Evolutionary conservation across 2,888 invertebrate genomes (phyloP).

Genomic region (Myopa tessellatipennis): DNA sequence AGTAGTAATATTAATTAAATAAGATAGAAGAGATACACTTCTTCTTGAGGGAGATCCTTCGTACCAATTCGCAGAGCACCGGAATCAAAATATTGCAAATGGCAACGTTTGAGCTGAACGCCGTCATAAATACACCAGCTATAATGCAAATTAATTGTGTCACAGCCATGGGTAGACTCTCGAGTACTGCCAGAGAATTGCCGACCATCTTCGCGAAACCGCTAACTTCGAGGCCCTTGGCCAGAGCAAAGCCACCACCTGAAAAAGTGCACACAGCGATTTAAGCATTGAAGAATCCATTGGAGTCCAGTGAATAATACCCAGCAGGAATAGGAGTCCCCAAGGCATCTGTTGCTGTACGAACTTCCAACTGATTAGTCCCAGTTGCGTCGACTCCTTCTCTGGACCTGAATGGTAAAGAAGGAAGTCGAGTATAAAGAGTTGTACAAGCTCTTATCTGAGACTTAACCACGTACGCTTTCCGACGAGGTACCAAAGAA

Average conservation of each 20-base stretch:
- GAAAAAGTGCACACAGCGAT: not conserved
- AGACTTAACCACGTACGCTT: constrained; percentile 39
- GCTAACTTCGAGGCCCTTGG: constrained; percentile 82
- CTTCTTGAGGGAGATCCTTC: not conserved
- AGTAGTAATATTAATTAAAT: too few species aligned
- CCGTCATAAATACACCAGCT: constrained; percentile 55
- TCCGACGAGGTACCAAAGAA: constrained; percentile 74
- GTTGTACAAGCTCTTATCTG: not conserved
- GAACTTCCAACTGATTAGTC: constrained; percentile 82
- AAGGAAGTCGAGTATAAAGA: not conserved
- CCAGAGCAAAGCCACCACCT: constrained; percentile 88
- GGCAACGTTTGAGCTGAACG: constrained; percentile 86
- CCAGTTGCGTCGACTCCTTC: constrained; percentile 59
- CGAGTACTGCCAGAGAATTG: constrained; percentile 75
- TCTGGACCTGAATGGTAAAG: not conserved
- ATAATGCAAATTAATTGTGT: constrained; percentile 77
- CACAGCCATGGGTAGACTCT: constrained; percentile 71
- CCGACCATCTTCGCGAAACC: constrained; percentile 81
- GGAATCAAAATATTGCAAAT: constrained; percentile 87
- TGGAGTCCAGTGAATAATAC: constrained; percentile 59
- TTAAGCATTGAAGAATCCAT: not conserved
- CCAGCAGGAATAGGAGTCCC: constrained; percentile 84
- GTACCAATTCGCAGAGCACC: constrained; percentile 78
- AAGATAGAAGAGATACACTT: too few species aligned
- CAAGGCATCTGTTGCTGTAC: constrained; percentile 85